Percentiles rank a stretch among this genome's conserved stretches.
Evolutionary conservation across 2,797 vertebrate genomes (phyloP).

Genomic region (Cirrhinus molitorella): DNA sequence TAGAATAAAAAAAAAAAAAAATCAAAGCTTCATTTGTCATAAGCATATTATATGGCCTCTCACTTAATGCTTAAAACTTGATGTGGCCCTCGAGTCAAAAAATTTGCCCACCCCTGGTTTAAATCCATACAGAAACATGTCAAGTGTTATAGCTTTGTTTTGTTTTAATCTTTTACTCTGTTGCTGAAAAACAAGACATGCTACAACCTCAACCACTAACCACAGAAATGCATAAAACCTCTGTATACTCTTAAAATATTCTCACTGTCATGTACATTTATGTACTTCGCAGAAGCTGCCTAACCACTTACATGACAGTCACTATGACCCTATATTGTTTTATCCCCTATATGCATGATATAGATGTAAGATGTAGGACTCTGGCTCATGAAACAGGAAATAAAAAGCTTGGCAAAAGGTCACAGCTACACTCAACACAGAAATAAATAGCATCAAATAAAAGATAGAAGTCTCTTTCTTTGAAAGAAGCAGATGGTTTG

Average conservation of each 20-base stretch:
- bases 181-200: constrained; percentile 23
- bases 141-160: not conserved
- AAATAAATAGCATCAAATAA: constrained; percentile 64
- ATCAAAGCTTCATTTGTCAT: no score
- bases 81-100: no score
- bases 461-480: constrained; percentile 57
- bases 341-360: not conserved
- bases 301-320: constrained; percentile 27
- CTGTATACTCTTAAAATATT: constrained; percentile 19
- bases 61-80: no score
- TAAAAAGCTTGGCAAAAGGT: constrained; percentile 59
- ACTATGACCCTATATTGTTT: not conserved
- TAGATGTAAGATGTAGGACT: not conserved
- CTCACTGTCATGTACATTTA: constrained; percentile 5
- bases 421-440: constrained; percentile 66
- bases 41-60: no score
- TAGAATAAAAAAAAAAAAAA: no score
- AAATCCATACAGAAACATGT: not conserved
- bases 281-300: not conserved
- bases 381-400: constrained; percentile 20
- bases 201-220: constrained; percentile 16
- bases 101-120: no score
- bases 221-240: constrained; percentile 26
- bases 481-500: constrained; percentile 92
- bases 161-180: not conserved